Percentiles rank a stretch among this genome's conserved stretches.
These are phyloP conservation scores for Aphelocoma californica DNA, from an alignment of 2,797 vertebrate genomes.

Conservation along the genomic window DNA sequence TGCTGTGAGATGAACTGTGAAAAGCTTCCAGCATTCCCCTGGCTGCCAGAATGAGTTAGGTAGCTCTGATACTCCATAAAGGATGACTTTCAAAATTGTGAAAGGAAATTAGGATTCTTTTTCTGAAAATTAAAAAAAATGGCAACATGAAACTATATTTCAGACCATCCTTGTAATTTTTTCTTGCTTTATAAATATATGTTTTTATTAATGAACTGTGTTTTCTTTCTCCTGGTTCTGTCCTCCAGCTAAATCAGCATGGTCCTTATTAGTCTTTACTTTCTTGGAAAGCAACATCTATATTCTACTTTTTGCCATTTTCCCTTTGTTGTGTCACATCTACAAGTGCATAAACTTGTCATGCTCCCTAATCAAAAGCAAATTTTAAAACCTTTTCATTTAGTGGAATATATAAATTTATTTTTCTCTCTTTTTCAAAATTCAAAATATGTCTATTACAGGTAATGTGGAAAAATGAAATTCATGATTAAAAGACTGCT, in stretches of 20 bases:
- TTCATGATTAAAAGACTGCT: not conserved
- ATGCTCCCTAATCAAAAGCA: not conserved
- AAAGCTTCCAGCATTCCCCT: not conserved
- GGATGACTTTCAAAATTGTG: not conserved
- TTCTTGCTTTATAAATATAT: not conserved
- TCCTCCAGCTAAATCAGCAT: not conserved
- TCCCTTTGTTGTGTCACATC: conserved; percentile 1
- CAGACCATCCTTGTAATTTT: not conserved
- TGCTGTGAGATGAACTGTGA: not conserved
- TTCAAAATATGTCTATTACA: not conserved
- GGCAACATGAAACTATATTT: not conserved
- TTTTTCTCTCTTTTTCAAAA: not conserved
- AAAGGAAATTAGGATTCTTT: not conserved
- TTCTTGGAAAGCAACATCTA: not conserved
- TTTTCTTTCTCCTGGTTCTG: not conserved
- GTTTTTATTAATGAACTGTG: not conserved
- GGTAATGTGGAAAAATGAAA: not conserved
- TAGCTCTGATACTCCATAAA: not conserved
- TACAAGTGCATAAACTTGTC: not conserved
- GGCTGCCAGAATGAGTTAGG: not conserved
- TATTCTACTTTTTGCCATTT: not conserved
- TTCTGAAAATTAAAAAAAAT: not conserved
- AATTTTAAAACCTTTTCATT: not conserved
- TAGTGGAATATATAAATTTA: not conserved
- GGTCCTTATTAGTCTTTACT: not conserved